A percentile compares a stretch with the other conserved stretches of the same genome.
These are phyloP conservation scores for Zapus hudsonius DNA, from an alignment of 2,113 vertebrate species.

Conservation along the genomic window DNA sequence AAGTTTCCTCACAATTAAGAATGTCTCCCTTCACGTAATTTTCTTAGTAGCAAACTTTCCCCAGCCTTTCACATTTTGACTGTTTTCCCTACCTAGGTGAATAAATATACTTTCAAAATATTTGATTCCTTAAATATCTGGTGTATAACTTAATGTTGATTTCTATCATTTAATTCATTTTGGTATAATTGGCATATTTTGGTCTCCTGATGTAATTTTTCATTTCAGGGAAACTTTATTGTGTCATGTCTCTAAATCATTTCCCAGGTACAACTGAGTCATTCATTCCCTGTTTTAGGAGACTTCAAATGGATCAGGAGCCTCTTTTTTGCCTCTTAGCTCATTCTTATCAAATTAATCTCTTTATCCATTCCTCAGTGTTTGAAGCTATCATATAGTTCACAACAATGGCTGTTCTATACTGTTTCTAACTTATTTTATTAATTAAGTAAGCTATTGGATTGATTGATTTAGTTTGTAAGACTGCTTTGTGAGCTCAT, in stretches of 20 bases:
- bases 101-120: slow-evolving; percentile 29
- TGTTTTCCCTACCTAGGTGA: slow-evolving; percentile 2
- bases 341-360: background rate
- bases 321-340: slow-evolving; percentile 16
- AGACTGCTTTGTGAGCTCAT: background rate
- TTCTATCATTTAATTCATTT: slow-evolving; percentile 67
- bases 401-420: background rate
- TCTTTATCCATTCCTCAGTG: background rate
- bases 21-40: background rate
- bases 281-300: background rate
- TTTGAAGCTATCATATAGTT: slow-evolving; percentile 22
- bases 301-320: background rate
- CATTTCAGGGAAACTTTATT: slow-evolving; percentile 32
- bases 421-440: slow-evolving; percentile 10
- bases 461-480: background rate
- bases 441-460: slow-evolving; percentile 1
- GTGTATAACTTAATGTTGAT: background rate
- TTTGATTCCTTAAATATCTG: background rate
- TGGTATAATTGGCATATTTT: slow-evolving; percentile 32
- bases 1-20: background rate
- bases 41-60: slow-evolving; percentile 15
- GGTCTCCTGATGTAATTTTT: slow-evolving; percentile 28
- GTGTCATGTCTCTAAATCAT: slow-evolving; percentile 52
- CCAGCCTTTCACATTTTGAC: background rate
- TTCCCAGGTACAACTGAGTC: background rate